Evolutionary conservation across 1,140 invertebrate species (phyloP).

Genomic region (Halotydeus destructor): DNA sequence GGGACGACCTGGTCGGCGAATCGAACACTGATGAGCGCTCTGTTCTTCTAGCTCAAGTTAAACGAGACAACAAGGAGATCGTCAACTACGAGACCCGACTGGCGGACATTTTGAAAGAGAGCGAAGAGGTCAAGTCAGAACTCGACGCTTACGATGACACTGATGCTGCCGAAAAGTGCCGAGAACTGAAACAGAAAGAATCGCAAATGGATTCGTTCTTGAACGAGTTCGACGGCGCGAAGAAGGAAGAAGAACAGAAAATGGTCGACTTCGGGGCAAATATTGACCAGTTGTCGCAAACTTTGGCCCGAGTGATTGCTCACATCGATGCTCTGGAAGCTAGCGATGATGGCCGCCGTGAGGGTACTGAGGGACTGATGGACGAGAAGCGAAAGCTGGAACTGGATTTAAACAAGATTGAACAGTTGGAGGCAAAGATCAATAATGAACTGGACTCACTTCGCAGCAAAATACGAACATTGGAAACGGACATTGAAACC

Average conservation of each 20-base stretch:
- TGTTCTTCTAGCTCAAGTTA: slow-evolving; percentile 10
- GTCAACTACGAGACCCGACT: neutral
- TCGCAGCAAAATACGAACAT: slow-evolving; percentile 1
- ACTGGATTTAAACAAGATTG: slow-evolving; percentile 12
- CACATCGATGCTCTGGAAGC: slow-evolving; percentile 6
- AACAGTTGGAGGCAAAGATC: slow-evolving; percentile 10
- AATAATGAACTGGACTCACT: slow-evolving; percentile 7
- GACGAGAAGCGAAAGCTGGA: slow-evolving; percentile 13
- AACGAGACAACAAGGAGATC: slow-evolving; percentile 12
- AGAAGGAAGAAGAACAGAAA: slow-evolving; percentile 1
- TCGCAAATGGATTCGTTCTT: slow-evolving; percentile 8
- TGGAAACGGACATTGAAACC: slow-evolving; percentile 6
- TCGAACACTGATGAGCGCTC: slow-evolving; percentile 7
- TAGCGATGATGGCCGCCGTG: neutral
- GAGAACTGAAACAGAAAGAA: slow-evolving; percentile 10
- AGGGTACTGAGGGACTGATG: neutral
- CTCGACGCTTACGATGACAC: slow-evolving; percentile 6
- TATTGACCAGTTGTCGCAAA: slow-evolving; percentile 5
- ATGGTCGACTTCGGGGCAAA: slow-evolving; percentile 3
- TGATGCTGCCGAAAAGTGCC: slow-evolving; percentile 7
- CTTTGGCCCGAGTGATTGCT: slow-evolving; percentile 1
- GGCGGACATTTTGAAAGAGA: neutral
- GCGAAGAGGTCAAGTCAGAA: slow-evolving; percentile 3
- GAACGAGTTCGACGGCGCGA: neutral
- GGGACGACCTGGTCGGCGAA: slow-evolving; percentile 6